Evolutionary conservation across 2,888 invertebrate genomes (phyloP), one percentile per base, ranked within the genome.

Genomic region (Harpalus rufipes): DNA sequence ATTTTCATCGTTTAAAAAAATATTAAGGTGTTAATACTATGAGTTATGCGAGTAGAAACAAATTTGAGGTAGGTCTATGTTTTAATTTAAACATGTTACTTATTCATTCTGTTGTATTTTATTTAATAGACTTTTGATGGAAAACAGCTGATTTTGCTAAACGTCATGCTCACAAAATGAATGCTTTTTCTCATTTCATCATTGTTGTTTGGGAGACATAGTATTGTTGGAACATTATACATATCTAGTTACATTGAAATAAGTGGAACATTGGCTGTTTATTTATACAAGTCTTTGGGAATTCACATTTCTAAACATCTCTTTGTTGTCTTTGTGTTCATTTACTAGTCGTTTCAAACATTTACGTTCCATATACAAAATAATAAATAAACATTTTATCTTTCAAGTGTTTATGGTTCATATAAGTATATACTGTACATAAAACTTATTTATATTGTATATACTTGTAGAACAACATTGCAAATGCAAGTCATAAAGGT

Each of bases 31-130:
- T 85, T 76, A 39, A 80, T 93, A 89, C 89, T 89, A 94, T 94
- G 94, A 92, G 92, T 91, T 93, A 93, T 92, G 93, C 93, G 90
- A 93, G 93, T 89, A 92, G 93, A 92, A 93, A 93, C 91, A 94
- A 93, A 91, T 93, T 93, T 90, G 94, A 94, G 92, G 94, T 94
- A 90, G 91, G 93, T 89, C 61, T 86, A 51, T 85, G 39, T 16
- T 65, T 59, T 81, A 63, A 10, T 41, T 16, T 79, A 39, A 39
- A 85, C 79, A 83, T 76, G 83, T 85, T 86, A 86, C 61, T 86
- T 86, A 86, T 84, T 85, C 65, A 59, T 21, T 25, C 51, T 76
- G 65, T 25, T 79, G 80, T 76, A 84, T 78, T 81, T 79, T 85
- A 78, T 84, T 72, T 59, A 79, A 63, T 58, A 86, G 68, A 51